Evolutionary conservation across 2,797 vertebrate genomes (phyloP).

Genomic region (Megaceryle alcyon): DNA sequence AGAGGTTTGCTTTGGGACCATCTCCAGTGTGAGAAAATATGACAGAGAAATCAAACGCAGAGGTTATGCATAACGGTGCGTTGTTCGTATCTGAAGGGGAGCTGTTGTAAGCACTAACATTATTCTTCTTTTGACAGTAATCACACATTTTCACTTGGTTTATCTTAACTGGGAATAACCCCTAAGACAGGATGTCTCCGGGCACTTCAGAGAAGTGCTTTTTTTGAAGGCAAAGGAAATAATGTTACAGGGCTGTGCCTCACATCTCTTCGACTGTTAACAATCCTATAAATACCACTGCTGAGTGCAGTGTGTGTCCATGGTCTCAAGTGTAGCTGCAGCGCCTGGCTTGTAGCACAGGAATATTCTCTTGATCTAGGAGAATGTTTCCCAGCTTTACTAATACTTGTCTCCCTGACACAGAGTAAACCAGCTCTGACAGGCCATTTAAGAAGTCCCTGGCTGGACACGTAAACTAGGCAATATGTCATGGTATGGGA

Average conservation of each 20-base stretch:
- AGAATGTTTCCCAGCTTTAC: neutral
- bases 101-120: constrained; percentile 42
- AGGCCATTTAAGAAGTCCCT: neutral
- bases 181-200: constrained; percentile 39
- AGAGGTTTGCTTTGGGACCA: constrained; percentile 52
- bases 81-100: neutral
- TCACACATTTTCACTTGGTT: constrained; percentile 37
- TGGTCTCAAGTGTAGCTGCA: neutral
- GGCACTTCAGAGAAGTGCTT: constrained; percentile 43
- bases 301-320: neutral
- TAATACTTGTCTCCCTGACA: neutral
- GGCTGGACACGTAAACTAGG: neutral
- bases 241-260: neutral
- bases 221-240: constrained; percentile 43
- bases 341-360: neutral
- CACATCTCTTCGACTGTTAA: neutral
- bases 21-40: constrained; percentile 57
- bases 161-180: constrained; percentile 53
- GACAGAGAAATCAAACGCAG: constrained; percentile 50
- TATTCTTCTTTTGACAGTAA: constrained; percentile 56
- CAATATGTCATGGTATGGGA: neutral
- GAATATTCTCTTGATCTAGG: neutral
- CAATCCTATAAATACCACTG: neutral
- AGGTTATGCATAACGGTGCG: neutral
- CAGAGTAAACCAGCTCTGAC: neutral